Conservation (phyloP, 2,888 invertebrate species). For the Camptogramma bilineatum region DNA sequence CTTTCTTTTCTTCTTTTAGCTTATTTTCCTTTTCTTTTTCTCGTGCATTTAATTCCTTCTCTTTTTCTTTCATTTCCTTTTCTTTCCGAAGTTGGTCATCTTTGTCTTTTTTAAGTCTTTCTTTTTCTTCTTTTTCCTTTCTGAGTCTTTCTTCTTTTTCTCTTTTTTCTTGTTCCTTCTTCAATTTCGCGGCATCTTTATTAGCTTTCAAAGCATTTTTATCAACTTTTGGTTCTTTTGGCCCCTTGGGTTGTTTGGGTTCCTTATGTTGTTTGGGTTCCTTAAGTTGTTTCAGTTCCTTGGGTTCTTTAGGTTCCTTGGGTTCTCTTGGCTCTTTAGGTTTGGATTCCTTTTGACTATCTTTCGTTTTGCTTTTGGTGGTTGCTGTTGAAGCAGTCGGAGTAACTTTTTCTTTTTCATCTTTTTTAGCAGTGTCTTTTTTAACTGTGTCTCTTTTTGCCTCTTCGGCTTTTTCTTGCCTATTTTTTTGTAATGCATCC, state of each 20-base stretch:
- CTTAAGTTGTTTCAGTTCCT: conserved; percentile 6
- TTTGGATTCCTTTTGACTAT: conserved; percentile 20
- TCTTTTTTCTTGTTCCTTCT: conserved; percentile 34
- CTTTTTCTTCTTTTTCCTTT: conserved; percentile 21
- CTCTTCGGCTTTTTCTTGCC: not conserved
- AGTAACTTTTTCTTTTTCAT: conserved; percentile 9
- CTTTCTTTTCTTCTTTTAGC: conserved; percentile 2
- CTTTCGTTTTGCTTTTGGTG: conserved; percentile 20
- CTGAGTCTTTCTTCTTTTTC: conserved; percentile 18
- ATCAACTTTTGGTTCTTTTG: conserved; percentile 20
- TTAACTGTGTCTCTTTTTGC: conserved; percentile 3
- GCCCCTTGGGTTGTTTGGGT: conserved; percentile 2
- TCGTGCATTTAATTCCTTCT: conserved; percentile 4
- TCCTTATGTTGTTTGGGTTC: conserved; percentile 2
- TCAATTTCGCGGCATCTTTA: conserved; percentile 21
- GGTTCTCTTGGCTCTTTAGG: conserved; percentile 17
- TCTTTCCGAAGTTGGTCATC: conserved; percentile 28
- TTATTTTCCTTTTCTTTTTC: conserved; percentile 13
- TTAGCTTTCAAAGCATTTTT: conserved; percentile 8
- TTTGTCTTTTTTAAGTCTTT: conserved; percentile 33
- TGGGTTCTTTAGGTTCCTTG: conserved; percentile 2
- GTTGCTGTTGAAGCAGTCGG: conserved; percentile 16
- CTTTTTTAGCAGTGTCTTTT: conserved; percentile 9
- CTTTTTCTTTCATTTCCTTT: conserved; percentile 23
- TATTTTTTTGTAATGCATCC: conserved; percentile 12